Evolutionary conservation across 1,140 invertebrate species (phyloP), one percentile per base, ranked within the genome.

Genomic region (Drosophila sp.): DNA sequence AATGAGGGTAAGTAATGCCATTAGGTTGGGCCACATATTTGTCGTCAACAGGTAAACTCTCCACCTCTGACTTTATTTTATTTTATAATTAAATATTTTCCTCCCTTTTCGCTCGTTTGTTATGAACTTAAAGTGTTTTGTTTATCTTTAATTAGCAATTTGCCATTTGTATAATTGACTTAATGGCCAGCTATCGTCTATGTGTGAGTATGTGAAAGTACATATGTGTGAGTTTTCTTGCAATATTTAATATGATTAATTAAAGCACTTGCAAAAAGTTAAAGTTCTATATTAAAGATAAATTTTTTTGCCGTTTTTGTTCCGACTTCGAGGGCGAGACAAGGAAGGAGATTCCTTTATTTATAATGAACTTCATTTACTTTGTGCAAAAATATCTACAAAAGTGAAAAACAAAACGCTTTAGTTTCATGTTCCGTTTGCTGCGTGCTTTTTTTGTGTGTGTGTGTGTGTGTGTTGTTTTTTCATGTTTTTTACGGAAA

Each of bases 281-380:
- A 10, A 38, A 11, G 1, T 38, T 38, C 10, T 3, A 8, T 38
- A 38, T 38, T 38, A 38, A 38, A 47, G 44, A 44, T 44, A 44
- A 17, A 17, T 44, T 44, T 44, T 44, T 44, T 23, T 7, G 6
- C 17, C 17, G 17, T 47, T 25, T 11, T 38, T 38, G 35, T 11
- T 38, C 10, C 11, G 35, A 3, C 35, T 38, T 38, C 35, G 35
- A 27, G n/a, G 8, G 33, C 65, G 78, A 5, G 30, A 27, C 2
- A 35, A 35, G 6, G 3, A 35, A 17, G 17, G 32, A 5, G 6
- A 33, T 4, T 32, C 17, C 63, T 71, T 82, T 86, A 76, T 73
- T 79, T 83, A 80, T 87, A 80, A 87, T 87, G 84, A 89, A 84
- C 63, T 80, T 84, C 84, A 89, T 80, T 89, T 86, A 64, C 72